Evolutionary conservation across 2,113 vertebrate species (phyloP).

Genomic region (Dunckerocampus dactyliophorus): DNA sequence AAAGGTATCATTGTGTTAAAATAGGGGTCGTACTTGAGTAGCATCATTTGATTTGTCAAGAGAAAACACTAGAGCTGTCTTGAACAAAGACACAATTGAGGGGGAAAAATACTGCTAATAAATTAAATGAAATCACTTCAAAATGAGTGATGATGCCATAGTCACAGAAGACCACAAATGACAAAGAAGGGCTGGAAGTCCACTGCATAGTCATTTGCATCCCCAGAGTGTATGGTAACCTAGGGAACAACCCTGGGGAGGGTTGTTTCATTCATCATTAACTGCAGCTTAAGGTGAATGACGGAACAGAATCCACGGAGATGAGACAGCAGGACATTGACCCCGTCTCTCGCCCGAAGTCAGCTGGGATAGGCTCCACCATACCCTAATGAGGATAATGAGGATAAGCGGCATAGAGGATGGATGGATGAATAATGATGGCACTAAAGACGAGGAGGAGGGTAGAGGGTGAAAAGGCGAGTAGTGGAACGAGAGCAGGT

Average conservation of each 20-base stretch:
- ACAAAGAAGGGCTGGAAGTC: conserved; percentile 36
- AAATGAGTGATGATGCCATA: not conserved
- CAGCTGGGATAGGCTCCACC: too few relatives aligned
- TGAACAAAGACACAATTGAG: not conserved
- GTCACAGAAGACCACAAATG: conserved; percentile 47
- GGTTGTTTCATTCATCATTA: conserved; percentile 59
- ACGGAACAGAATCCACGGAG: conserved; percentile 21
- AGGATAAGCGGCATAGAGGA: conserved; percentile 19
- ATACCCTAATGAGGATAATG: conserved; percentile 18
- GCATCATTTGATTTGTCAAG: conserved; percentile 8
- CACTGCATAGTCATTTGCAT: conserved; percentile 24
- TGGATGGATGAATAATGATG: not conserved
- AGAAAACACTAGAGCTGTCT: conserved; percentile 10
- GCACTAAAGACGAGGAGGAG: not conserved
- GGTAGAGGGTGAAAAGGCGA: not conserved
- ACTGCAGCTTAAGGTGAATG: conserved; percentile 52
- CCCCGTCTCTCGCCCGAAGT: too few relatives aligned
- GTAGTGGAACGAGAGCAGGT: not conserved
- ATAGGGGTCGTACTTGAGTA: not conserved
- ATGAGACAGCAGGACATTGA: conserved; percentile 14
- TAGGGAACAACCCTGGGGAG: conserved; percentile 31
- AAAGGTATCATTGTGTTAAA: conserved; percentile 8
- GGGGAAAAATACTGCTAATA: too few relatives aligned
- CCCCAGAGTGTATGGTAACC: conserved; percentile 38
- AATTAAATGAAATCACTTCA: not conserved